Evolutionary conservation across 2,797 vertebrate species (phyloP), one percentile per base, ranked within the genome.

Genomic region (Scolopax rusticola): DNA sequence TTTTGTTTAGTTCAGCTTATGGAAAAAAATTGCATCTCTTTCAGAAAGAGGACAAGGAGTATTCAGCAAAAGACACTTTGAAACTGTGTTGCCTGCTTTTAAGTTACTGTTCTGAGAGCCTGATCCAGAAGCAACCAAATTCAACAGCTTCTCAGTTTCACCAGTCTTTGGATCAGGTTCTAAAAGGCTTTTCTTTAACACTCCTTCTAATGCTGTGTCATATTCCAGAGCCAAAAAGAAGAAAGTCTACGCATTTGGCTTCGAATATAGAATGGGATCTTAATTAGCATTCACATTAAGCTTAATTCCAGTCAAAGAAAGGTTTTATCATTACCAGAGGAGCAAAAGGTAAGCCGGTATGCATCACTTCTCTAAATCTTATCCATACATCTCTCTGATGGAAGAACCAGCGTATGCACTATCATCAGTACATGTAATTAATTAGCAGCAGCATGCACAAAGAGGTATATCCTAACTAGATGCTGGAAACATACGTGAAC

Each of bases 241-340:
- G 30, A 12, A 80, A 76, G 48, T 70, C 86, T 32, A 84, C 60
- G 40, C 40, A 60, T 79, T 57, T 60, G 19, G 56, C 56, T 93
- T 93, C 68, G 19, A 69, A 90, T 74, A 93, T 27, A 83, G 56
- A 70, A 53, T 7, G 9, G 20, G 14, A 51, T 65, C 69, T 74
- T 89, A 73, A 89, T 73, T 67, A 83, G 67, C 38, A 82, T 61
- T 83, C 68, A 43, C 30, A 43, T 87, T 80, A 45, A 38, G 60
- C 71, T 71, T 90, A 89, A 90, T 84, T 92, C 75, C 38, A 70
- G 23, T 40, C 67, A 84, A n/a, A 75, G 45, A 27, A 84, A 94
- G 74, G 79, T 87, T 87, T 87, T 80, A 43, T 54, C 64, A 69
- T 50, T 89, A 76, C 69, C 30, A 70, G 56, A 57, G 33, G 19